phyloP scores from a whole-genome alignment of 2,113 vertebrate genomes.

The crab-eating macaque (Macaca fascicularis) region DNA sequence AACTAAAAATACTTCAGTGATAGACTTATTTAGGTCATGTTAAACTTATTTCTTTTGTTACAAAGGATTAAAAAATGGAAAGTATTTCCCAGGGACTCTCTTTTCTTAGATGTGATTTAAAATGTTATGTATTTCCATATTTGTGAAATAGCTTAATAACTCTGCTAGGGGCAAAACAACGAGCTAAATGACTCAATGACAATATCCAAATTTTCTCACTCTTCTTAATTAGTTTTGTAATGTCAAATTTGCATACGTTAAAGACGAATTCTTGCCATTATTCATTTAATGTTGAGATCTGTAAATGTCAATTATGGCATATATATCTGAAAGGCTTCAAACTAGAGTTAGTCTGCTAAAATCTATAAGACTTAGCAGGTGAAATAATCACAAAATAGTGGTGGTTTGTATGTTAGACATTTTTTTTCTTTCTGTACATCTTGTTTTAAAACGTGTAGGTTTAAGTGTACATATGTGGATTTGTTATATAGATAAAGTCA shows the following conservation, averaged over 20 bases:
- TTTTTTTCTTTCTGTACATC: not conserved
- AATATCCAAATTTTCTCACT: not conserved
- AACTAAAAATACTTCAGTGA: slow-evolving; percentile 9
- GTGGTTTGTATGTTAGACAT: not conserved
- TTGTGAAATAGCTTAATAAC: not conserved
- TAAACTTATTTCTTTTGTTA: not conserved
- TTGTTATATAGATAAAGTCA: too few relatives aligned
- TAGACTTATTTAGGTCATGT: slow-evolving; percentile 36
- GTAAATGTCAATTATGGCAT: not conserved
- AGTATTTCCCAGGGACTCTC: not conserved
- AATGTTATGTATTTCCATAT: not conserved
- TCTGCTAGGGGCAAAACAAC: not conserved
- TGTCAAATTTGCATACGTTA: not conserved
- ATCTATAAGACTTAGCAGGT: not conserved
- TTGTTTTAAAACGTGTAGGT: too few relatives aligned
- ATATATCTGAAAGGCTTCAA: not conserved
- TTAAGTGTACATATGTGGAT: too few relatives aligned
- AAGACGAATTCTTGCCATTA: not conserved
- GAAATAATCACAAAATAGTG: not conserved
- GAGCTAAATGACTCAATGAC: not conserved
- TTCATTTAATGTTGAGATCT: slow-evolving; percentile 28
- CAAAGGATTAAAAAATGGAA: not conserved
- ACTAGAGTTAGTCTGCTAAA: not conserved
- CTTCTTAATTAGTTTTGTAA: not conserved
- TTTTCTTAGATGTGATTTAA: not conserved